Evolutionary conservation across 2,888 invertebrate species (phyloP).

Genomic region (Euphydryas editha): DNA sequence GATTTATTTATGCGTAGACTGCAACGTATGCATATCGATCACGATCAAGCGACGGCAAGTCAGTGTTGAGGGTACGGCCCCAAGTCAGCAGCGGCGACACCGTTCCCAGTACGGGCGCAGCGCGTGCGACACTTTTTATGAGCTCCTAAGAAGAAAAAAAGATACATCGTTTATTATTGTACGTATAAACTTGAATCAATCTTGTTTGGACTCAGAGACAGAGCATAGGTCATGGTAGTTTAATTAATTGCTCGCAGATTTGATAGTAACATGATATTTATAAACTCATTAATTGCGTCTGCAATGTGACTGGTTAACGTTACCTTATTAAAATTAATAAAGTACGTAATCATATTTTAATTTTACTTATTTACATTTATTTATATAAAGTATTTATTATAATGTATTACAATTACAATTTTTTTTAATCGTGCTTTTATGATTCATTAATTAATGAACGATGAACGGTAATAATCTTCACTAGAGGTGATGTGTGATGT

Average conservation of each 20-base stretch:
- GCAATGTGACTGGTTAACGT: conserved; percentile 9
- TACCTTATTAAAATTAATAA: conserved; percentile 4
- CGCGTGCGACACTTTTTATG: conserved; percentile 73
- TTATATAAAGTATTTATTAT: too few species aligned
- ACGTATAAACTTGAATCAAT: conserved; percentile 7
- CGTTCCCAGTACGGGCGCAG: conserved; percentile 80
- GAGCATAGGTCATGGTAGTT: conserved; percentile 20
- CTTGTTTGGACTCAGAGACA: conserved; percentile 15
- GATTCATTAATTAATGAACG: too few species aligned
- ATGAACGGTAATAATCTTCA: too few species aligned
- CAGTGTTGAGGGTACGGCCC: conserved; percentile 78
- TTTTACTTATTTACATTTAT: background rate
- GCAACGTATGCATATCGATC: conserved; percentile 70
- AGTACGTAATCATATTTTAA: background rate
- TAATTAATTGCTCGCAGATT: conserved; percentile 30
- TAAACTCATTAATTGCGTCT: conserved; percentile 10
- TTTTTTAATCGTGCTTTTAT: too few species aligned
- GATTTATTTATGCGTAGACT: conserved; percentile 42
- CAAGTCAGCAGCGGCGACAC: conserved; percentile 77
- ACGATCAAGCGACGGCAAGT: conserved; percentile 62
- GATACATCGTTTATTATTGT: background rate
- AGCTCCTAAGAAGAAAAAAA: conserved; percentile 58
- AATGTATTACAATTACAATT: too few species aligned
- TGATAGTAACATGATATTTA: conserved; percentile 9
- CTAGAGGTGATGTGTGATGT: too few species aligned